These are phyloP conservation scores for Enteromius viviparus DNA, from an alignment of 2,797 vertebrate genomes.

Conservation along the genomic window DNA sequence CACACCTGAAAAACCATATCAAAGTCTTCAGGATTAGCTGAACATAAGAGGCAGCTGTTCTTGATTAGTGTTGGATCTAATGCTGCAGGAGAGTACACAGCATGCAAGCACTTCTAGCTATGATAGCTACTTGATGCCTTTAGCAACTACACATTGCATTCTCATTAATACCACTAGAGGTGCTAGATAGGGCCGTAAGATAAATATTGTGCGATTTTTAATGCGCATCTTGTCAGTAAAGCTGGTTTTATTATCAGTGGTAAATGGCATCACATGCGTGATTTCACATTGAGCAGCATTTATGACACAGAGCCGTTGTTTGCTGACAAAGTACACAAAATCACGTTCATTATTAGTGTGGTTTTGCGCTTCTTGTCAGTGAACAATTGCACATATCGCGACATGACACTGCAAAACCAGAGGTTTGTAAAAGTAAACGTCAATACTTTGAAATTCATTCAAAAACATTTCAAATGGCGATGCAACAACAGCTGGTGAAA, in stretches of 20 bases:
- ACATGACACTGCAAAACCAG: background rate
- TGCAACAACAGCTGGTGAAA: conserved; percentile 28
- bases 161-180: background rate
- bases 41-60: conserved; percentile 15
- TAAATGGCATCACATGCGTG: too few species aligned
- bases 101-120: background rate
- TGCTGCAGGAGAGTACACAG: background rate
- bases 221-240: too few species aligned
- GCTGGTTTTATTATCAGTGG: too few species aligned
- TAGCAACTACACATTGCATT: background rate
- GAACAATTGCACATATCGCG: too few species aligned
- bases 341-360: too few species aligned
- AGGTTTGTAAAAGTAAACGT: conserved; percentile 19
- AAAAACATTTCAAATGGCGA: conserved; percentile 31
- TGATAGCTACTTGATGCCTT: background rate
- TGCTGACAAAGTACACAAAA: too few species aligned
- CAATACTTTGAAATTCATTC: background rate
- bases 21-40: conserved; percentile 6
- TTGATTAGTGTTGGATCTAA: conserved; percentile 4
- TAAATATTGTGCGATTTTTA: too few species aligned
- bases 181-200: background rate
- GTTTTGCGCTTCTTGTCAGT: too few species aligned
- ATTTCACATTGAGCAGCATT: too few species aligned
- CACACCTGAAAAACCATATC: conserved; percentile 13
- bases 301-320: too few species aligned